A percentile compares a stretch with the other conserved stretches of the same genome.
Evolutionary conservation across 2,797 vertebrate genomes (phyloP).

Genomic region (Florisuga fusca): DNA sequence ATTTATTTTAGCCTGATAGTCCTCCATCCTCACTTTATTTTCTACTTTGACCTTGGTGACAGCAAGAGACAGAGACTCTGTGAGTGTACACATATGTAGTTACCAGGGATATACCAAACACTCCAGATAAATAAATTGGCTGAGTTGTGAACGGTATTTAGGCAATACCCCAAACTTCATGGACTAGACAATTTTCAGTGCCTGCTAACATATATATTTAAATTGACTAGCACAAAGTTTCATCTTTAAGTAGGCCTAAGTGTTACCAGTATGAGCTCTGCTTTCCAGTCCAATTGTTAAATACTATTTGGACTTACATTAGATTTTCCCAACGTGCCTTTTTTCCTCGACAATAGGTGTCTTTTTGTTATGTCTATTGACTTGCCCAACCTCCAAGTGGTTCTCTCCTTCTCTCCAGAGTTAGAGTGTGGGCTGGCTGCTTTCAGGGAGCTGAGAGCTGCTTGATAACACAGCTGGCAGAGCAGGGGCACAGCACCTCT

Average conservation of each 20-base stretch:
- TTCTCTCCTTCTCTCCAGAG: background rate
- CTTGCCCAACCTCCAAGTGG: background rate
- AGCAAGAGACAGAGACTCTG: background rate
- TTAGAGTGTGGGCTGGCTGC: background rate
- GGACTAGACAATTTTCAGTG: background rate
- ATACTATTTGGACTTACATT: background rate
- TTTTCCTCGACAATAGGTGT: background rate
- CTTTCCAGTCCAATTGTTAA: background rate
- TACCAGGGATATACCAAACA: background rate
- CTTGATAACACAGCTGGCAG: background rate
- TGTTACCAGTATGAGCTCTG: background rate
- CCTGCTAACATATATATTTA: background rate
- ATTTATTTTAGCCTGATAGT: background rate
- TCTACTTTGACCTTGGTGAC: background rate
- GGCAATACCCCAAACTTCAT: background rate
- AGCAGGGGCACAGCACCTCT: background rate
- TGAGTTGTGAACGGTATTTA: background rate
- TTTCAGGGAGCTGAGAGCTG: background rate
- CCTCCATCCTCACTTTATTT: background rate
- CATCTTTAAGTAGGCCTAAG: background rate
- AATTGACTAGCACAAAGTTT: background rate
- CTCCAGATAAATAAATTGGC: background rate
- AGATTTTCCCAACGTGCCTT: background rate
- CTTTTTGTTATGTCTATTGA: background rate
- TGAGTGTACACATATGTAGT: background rate